A percentile compares a stretch with the other conserved stretches of the same genome.
Evolutionary conservation across 2,888 invertebrate genomes (phyloP).

Genomic region (Gibbula magus): DNA sequence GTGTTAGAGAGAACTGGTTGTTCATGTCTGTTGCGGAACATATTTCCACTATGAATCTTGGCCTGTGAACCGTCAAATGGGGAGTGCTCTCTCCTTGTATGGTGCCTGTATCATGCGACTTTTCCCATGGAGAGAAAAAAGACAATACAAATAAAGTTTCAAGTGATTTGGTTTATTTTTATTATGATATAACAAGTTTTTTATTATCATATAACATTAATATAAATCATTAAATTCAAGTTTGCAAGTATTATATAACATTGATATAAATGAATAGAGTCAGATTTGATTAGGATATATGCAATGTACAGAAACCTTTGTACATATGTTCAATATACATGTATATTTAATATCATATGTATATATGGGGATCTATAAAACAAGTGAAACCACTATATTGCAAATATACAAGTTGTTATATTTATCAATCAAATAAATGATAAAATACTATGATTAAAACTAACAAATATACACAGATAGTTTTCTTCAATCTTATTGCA

Average conservation of each 20-base stretch:
- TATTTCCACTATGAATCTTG: too few relatives aligned
- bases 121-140: too few relatives aligned
- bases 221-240: slow-evolving; percentile 3
- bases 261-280: not conserved
- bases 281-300: not conserved
- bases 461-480: not conserved
- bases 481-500: not conserved
- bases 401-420: not conserved
- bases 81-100: too few relatives aligned
- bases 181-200: too few relatives aligned
- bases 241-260: not conserved
- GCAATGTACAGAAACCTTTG: not conserved
- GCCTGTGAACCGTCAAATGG: too few relatives aligned
- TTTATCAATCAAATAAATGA: not conserved
- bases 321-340: not conserved
- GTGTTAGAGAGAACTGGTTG: too few relatives aligned
- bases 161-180: too few relatives aligned
- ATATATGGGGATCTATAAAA: not conserved
- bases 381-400: too few relatives aligned
- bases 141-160: too few relatives aligned
- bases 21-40: too few relatives aligned
- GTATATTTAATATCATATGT: not conserved
- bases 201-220: not conserved
- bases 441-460: not conserved
- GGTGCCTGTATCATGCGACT: too few relatives aligned